These are phyloP conservation scores for Sarcophaga caerulescens DNA, from an alignment of 2,888 invertebrate species.

Conservation along the genomic window DNA sequence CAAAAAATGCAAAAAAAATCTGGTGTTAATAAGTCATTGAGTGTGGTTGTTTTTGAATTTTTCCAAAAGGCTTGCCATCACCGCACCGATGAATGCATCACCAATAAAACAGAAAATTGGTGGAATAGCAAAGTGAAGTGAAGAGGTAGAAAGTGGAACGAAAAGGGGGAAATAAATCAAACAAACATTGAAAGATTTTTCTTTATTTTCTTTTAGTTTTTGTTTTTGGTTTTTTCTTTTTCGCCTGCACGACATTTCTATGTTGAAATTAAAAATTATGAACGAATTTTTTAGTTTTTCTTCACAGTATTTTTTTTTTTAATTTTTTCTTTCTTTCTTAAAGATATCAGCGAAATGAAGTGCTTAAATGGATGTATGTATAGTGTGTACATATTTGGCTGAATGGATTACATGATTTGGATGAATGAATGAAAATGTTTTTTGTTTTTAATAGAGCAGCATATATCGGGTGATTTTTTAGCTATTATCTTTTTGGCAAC, in stretches of 20 bases:
- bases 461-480: too few relatives aligned
- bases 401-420: neutral
- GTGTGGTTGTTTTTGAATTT: neutral
- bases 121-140: neutral
- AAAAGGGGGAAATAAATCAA: conserved; percentile 34
- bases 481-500: too few relatives aligned
- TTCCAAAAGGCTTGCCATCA: neutral
- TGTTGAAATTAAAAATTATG: conserved; percentile 41
- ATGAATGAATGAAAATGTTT: neutral
- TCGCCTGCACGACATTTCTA: conserved; percentile 32
- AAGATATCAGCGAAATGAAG: neutral
- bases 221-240: conserved; percentile 4
- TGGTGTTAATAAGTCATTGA: neutral
- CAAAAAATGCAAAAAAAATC: neutral
- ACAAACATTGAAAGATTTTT: conserved; percentile 21
- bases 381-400: neutral
- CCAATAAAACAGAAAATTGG: neutral
- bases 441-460: neutral
- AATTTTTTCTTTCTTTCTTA: neutral
- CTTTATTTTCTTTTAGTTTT: neutral
- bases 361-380: neutral
- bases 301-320: conserved; percentile 1
- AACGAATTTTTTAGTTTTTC: conserved; percentile 18
- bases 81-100: neutral
- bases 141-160: neutral